Percentiles rank a stretch among this genome's conserved stretches.
Conservation (phyloP, 2,113 vertebrate species). For the Triplophysa rosa region DNA sequence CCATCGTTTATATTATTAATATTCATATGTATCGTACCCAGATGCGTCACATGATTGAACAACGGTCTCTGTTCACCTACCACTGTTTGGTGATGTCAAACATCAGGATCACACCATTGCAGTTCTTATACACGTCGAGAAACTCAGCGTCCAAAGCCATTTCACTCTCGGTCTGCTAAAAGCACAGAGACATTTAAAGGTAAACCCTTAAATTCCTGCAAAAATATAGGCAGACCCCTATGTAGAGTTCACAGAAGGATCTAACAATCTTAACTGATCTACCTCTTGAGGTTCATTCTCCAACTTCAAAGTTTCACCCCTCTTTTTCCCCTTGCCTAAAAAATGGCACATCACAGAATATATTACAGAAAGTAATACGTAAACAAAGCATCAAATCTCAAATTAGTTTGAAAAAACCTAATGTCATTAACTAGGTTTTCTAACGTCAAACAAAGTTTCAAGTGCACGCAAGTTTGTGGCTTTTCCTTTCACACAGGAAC, state of each 20-base stretch:
- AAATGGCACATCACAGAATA: constrained; percentile 28
- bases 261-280: constrained; percentile 36
- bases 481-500: constrained; percentile 46
- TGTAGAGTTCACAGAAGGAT: background rate
- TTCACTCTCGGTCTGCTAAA: constrained; percentile 82
- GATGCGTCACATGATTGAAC: too few relatives aligned
- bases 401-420: background rate
- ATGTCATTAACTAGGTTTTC: constrained; percentile 6
- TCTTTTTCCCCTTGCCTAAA: constrained; percentile 93
- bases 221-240: background rate
- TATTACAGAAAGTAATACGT: background rate
- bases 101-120: constrained; percentile 97
- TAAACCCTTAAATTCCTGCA: constrained; percentile 5
- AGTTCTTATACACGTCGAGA: constrained; percentile 98
- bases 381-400: background rate
- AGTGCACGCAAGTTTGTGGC: background rate
- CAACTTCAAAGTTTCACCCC: constrained; percentile 90
- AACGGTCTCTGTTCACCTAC: constrained; percentile 68
- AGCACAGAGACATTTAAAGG: constrained; percentile 33
- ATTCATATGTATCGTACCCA: too few relatives aligned
- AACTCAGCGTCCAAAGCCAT: constrained; percentile 97
- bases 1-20: too few relatives aligned
- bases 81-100: constrained; percentile 99
- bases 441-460: background rate
- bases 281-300: constrained; percentile 98